Base-by-base conservation (phyloP, 2,888 invertebrate genomes). In the Parnassius apollo region DNA sequence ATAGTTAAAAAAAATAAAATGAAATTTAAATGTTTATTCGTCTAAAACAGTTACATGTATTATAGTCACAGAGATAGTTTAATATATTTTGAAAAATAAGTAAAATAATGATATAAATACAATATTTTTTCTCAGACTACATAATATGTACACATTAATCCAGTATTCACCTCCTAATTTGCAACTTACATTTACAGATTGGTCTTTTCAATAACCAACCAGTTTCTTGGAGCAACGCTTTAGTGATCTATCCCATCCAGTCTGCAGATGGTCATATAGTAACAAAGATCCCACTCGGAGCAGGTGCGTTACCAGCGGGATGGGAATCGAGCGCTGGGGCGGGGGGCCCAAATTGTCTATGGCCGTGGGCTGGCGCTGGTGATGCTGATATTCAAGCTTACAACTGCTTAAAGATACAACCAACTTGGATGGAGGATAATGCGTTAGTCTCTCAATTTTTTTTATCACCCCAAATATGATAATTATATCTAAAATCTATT, bases 381-480 rank as follows among this genome's bases (percentile, higher is more conserved):
- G 92, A 93, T 69, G 82, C 81, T n/a, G 90, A 89, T 22, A 93
- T 95, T 65, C 82, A 94, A 44, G 92, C 94, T 52, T 93, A 93
- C 59, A 94, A 95, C 71, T 97, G 97, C 76, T 84, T 97, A 35
- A 95, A 94, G 77, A 96, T 96, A 66, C 95, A 95, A 77, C 97
- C 97, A 0, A 96, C 95, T 35, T 97, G 97, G 97, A 96, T 97
- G 96, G 93, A 93, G 73, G 95, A 96, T 67, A 77, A 83, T 66
- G 82, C 79, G 91, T 91, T 68, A 82, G 88, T 71, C 12, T 60
- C 1, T 25, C 9, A 12, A 46, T 46, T 46, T 10, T 1, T 46
- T 46, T 46, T 12, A 46, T 2, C 46, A 12, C 3, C 18, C 18
- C 18, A 18, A 18, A 46, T n/a, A n/a, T 12, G 46, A 46, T 4